These are phyloP conservation scores for Heterohyrax brucei DNA, from an alignment of 2,797 vertebrate species.

Conservation along the genomic window DNA sequence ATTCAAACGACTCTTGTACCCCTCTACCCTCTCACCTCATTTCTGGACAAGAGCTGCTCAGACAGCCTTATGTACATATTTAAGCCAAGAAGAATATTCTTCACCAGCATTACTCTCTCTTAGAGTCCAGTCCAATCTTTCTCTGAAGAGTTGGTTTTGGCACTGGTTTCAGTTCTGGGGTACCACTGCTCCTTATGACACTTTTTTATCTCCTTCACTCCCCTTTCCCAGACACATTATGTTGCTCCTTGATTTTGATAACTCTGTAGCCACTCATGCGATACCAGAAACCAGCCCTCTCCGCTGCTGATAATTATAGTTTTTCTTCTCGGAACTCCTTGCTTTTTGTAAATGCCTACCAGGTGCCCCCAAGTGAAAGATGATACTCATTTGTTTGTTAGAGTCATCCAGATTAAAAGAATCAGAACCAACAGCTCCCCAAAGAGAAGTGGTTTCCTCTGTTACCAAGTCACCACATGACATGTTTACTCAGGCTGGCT, in stretches of 20 bases:
- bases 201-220: slow-evolving; percentile 17
- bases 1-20: too few relatives aligned
- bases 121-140: too few relatives aligned
- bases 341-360: slow-evolving; percentile 68
- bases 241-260: slow-evolving; percentile 30
- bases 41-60: too few relatives aligned
- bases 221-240: slow-evolving; percentile 12
- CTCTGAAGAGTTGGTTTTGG: too few relatives aligned
- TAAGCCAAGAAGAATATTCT: too few relatives aligned
- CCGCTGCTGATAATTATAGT: slow-evolving; percentile 73
- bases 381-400: slow-evolving; percentile 62
- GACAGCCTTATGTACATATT: too few relatives aligned
- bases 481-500: neutral
- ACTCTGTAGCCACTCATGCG: neutral
- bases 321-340: slow-evolving; percentile 73
- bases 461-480: slow-evolving; percentile 26
- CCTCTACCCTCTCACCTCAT: too few relatives aligned
- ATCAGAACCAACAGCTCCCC: slow-evolving; percentile 7
- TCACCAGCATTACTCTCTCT: too few relatives aligned
- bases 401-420: slow-evolving; percentile 44
- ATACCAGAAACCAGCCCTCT: slow-evolving; percentile 55
- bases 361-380: slow-evolving; percentile 73
- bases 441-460: slow-evolving; percentile 56
- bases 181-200: neutral
- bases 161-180: too few relatives aligned